phyloP scores from a whole-genome alignment of 2,113 vertebrate species.

The Eulemur macaco region DNA sequence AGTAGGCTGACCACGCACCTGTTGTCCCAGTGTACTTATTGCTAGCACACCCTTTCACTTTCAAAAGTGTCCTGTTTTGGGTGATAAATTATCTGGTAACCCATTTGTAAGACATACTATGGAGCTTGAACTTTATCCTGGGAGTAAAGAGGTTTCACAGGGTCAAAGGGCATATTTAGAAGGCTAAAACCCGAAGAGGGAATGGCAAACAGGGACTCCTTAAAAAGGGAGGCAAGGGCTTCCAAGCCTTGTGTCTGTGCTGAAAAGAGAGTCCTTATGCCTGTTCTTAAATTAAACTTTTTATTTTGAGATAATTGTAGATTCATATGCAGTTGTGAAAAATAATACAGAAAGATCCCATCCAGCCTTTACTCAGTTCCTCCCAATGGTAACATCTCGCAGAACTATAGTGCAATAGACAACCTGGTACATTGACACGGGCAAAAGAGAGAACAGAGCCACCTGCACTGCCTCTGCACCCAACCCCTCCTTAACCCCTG shows the following conservation, averaged over 20 bases:
- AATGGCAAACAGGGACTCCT: neutral
- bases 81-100: neutral
- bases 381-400: neutral
- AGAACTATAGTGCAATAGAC: neutral
- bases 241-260: neutral
- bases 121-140: neutral
- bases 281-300: neutral
- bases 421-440: neutral
- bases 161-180: neutral
- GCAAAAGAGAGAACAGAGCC: neutral
- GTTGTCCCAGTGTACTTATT: neutral
- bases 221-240: neutral
- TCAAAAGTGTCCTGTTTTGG: neutral
- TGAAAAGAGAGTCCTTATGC: neutral
- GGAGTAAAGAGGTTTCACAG: conserved; percentile 2
- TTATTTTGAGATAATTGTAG: conserved; percentile 5
- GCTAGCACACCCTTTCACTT: neutral
- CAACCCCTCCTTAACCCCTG: neutral
- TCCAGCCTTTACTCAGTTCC: neutral
- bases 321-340: neutral
- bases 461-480: neutral
- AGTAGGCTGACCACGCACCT: neutral
- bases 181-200: neutral
- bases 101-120: neutral
- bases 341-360: neutral